Conservation (phyloP, 2,888 invertebrate species). For the Lochmaea capreae region DNA sequence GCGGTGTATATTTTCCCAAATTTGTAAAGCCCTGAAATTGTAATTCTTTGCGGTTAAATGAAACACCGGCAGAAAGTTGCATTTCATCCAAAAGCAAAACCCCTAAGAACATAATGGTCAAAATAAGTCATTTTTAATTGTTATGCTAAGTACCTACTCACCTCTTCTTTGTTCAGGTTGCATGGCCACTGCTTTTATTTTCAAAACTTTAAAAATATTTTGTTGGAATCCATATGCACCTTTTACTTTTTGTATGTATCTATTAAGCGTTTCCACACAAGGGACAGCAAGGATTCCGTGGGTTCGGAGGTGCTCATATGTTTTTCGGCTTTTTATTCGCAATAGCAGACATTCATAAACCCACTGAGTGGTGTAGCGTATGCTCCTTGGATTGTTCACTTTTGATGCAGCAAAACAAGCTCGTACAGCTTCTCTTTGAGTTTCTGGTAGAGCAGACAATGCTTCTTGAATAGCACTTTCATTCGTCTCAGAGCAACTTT, state of each 20-base stretch:
- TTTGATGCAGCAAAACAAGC: background rate
- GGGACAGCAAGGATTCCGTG: background rate
- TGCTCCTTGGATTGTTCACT: no score
- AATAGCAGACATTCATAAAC: no score
- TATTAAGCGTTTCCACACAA: background rate
- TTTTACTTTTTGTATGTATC: background rate
- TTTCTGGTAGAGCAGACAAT: background rate
- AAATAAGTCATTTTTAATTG: background rate
- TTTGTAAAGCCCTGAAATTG: conserved; percentile 23
- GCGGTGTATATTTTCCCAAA: conserved; percentile 30
- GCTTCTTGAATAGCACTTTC: background rate
- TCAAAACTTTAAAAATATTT: background rate
- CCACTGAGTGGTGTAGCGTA: no score
- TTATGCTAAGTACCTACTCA: background rate
- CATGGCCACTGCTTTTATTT: background rate
- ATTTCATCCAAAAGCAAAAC: background rate
- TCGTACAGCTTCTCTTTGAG: background rate
- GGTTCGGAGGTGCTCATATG: background rate
- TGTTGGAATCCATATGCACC: background rate
- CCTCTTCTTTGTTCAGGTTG: background rate
- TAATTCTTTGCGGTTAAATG: background rate
- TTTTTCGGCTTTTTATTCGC: no score
- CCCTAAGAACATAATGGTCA: background rate
- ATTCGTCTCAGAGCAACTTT: background rate
- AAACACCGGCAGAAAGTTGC: background rate